phyloP scores from a whole-genome alignment of 2,888 invertebrate genomes.

The Perdita meconis region DNA sequence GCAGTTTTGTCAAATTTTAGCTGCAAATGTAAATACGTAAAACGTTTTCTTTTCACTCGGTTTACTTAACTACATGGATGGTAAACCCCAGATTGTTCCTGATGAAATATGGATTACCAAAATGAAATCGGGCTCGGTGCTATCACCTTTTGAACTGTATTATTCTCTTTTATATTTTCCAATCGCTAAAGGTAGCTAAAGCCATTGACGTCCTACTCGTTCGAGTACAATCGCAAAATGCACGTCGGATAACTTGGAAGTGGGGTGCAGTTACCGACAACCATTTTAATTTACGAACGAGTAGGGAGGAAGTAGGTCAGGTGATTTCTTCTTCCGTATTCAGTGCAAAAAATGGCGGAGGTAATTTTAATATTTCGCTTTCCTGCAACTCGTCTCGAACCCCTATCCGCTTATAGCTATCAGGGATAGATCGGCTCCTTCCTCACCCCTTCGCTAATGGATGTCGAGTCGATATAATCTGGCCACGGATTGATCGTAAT shows the following conservation, averaged over 20 bases:
- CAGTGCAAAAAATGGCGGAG: neutral
- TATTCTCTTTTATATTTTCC: neutral
- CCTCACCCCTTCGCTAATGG: slow-evolving; percentile 28
- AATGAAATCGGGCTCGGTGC: no score
- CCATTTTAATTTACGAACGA: slow-evolving; percentile 16
- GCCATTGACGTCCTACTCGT: neutral
- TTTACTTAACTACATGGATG: no score
- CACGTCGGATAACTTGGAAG: neutral
- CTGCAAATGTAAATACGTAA: no score
- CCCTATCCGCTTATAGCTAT: slow-evolving; percentile 37
- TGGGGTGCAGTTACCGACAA: neutral
- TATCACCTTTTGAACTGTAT: neutral
- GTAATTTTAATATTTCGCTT: slow-evolving; percentile 44
- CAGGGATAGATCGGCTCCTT: slow-evolving; percentile 27
- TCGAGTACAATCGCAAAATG: neutral
- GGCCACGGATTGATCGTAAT: slow-evolving; percentile 53
- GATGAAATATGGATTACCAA: no score
- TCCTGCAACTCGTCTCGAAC: neutral
- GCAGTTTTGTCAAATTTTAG: no score
- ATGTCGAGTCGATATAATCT: slow-evolving; percentile 56
- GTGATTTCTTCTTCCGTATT: neutral
- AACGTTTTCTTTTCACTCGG: no score
- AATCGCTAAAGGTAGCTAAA: neutral
- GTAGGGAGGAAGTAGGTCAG: neutral
- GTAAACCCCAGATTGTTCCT: no score